phyloP scores from a whole-genome alignment of 2,888 invertebrate genomes.

The Mactromeris polynyma region DNA sequence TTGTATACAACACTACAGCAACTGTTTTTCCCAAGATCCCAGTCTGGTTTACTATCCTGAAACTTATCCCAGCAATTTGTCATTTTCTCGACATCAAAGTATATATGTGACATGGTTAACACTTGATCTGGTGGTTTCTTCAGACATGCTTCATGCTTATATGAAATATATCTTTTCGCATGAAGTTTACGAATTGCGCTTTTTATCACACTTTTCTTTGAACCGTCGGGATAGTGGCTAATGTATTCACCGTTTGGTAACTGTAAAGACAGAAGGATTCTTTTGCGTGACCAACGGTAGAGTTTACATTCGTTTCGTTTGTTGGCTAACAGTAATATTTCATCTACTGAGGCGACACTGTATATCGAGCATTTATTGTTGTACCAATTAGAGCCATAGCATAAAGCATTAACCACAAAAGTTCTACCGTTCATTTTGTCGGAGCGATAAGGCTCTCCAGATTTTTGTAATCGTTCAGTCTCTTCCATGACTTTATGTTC shows the following conservation, averaged over 20 bases:
- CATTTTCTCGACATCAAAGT: not conserved
- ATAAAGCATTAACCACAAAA: not conserved
- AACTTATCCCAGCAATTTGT: not conserved
- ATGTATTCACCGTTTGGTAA: not conserved
- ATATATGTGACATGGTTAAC: not conserved
- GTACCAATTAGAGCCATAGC: not conserved
- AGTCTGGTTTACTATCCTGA: not conserved
- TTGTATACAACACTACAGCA: not conserved
- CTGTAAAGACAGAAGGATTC: not conserved
- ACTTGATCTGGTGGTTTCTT: not conserved
- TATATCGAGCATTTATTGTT: not conserved
- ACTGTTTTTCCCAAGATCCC: not conserved
- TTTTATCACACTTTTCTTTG: not conserved
- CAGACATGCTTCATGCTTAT: not conserved
- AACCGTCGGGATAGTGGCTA: not conserved
- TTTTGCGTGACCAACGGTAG: not conserved
- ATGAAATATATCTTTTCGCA: not conserved
- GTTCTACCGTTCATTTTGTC: not conserved
- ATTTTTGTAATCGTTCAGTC: not conserved
- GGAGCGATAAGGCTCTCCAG: not conserved
- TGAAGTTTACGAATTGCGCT: not conserved
- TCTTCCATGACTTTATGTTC: not conserved
- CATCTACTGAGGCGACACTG: not conserved
- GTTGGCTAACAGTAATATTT: not conserved
- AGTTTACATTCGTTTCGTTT: not conserved